phyloP scores from a whole-genome alignment of 1,140 invertebrate genomes.

The Conus ventricosus region DNA sequence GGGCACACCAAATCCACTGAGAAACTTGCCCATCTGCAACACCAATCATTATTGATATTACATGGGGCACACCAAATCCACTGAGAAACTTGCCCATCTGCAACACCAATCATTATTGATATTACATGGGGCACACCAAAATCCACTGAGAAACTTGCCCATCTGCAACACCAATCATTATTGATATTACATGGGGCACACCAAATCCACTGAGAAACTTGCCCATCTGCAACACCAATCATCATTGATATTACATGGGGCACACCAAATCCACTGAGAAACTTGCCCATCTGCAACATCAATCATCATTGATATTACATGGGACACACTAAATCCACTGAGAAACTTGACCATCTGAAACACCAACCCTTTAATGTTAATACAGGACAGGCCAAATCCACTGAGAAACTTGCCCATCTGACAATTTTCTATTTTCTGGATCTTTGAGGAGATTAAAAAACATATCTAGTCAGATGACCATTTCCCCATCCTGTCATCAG shows the following conservation, averaged over 20 bases:
- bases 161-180: constrained; percentile 56
- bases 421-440: no score
- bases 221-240: constrained; percentile 64
- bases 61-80: constrained; percentile 59
- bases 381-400: background rate
- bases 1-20: constrained; percentile 64
- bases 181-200: constrained; percentile 24
- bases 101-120: background rate
- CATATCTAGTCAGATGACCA: no score
- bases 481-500: no score
- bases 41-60: no score
- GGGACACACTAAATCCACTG: constrained; percentile 65
- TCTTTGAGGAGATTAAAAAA: no score
- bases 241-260: background rate
- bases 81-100: constrained; percentile 68
- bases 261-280: constrained; percentile 66
- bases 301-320: no score
- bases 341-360: constrained; percentile 72
- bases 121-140: constrained; percentile 21
- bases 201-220: constrained; percentile 69
- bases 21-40: constrained; percentile 70
- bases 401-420: no score
- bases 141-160: constrained; percentile 69
- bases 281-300: constrained; percentile 68
- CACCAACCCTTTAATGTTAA: no score